phyloP scores from a whole-genome alignment of 2,888 invertebrate species.

The Apodemia duryi region DNA sequence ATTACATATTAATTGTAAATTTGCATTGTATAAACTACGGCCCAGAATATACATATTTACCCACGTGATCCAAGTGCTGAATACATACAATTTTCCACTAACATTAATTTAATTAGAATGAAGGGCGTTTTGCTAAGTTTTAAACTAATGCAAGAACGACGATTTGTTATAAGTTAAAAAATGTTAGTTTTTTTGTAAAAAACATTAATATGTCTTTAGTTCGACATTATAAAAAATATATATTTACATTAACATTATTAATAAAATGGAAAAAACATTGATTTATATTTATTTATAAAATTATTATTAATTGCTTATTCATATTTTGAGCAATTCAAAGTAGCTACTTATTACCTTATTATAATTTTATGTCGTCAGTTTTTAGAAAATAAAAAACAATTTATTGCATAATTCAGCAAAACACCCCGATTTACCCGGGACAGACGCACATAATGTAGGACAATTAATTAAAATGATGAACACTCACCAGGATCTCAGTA shows the following conservation, averaged over 20 bases:
- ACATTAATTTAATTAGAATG: not conserved
- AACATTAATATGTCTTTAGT: too few relatives aligned
- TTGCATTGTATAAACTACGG: conserved; percentile 5
- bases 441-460: conserved; percentile 35
- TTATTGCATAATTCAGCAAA: not conserved
- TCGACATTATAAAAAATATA: too few relatives aligned
- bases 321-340: too few relatives aligned
- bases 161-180: not conserved
- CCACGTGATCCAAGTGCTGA: conserved; percentile 13
- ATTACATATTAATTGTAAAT: conserved; percentile 4
- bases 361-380: not conserved
- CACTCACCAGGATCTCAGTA: conserved; percentile 74
- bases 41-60: conserved; percentile 12
- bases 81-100: conserved; percentile 3
- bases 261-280: too few relatives aligned
- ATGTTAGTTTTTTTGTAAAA: too few relatives aligned
- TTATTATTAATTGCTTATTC: too few relatives aligned
- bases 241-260: too few relatives aligned
- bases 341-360: too few relatives aligned
- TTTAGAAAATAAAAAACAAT: not conserved
- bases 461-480: conserved; percentile 66
- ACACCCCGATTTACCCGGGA: conserved; percentile 16
- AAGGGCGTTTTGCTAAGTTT: conserved; percentile 5
- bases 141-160: not conserved
- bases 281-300: too few relatives aligned